These are phyloP conservation scores for Hypotaenidia philippensis DNA, from an alignment of 2,797 vertebrate genomes.

Conservation along the genomic window DNA sequence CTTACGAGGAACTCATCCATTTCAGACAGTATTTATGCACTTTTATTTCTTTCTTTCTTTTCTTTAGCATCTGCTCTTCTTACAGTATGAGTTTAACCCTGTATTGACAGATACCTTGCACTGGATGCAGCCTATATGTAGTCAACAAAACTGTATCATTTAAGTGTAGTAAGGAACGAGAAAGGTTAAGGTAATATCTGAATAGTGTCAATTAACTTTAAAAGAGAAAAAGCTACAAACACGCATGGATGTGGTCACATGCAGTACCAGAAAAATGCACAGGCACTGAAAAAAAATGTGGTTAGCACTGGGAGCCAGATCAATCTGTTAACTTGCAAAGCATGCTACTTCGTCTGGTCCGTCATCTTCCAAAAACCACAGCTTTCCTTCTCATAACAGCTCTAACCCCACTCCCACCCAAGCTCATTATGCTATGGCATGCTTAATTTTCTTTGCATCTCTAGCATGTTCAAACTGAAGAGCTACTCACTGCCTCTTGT, in stretches of 20 bases:
- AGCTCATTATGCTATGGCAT: neutral
- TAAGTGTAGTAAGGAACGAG: neutral
- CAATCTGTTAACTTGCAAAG: neutral
- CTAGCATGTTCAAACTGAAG: neutral
- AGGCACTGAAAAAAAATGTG: neutral
- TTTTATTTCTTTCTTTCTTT: neutral
- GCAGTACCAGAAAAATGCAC: neutral
- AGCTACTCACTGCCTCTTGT: neutral
- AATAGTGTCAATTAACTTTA: neutral
- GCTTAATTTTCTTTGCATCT: neutral
- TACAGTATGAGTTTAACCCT: neutral
- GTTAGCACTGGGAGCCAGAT: neutral
- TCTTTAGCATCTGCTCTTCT: neutral
- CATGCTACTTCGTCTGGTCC: neutral
- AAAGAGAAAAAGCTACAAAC: neutral
- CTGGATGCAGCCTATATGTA: neutral
- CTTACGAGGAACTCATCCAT: neutral
- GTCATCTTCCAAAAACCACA: neutral
- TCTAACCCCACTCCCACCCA: too few species aligned
- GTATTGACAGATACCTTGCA: neutral
- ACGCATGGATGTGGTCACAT: fast-evolving
- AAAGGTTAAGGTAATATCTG: neutral
- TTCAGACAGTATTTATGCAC: neutral
- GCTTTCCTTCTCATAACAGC: neutral
- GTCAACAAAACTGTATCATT: neutral